These are phyloP conservation scores for Caranx ignobilis DNA, from an alignment of 2,113 vertebrate species.

Conservation along the genomic window DNA sequence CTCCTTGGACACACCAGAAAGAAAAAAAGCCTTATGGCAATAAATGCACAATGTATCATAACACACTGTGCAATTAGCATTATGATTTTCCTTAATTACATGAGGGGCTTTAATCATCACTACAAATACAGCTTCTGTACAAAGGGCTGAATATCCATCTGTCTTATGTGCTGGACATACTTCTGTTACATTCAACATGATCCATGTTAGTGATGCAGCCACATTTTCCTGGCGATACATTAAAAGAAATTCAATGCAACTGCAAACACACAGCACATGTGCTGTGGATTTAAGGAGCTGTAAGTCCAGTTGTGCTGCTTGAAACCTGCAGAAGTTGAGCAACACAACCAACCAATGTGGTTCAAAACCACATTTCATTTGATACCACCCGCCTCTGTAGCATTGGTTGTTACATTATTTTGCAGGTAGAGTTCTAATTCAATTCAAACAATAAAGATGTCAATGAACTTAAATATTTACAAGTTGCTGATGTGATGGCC, in stretches of 20 bases:
- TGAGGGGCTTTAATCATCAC: not conserved
- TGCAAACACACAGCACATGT: not conserved
- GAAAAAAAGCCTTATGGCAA: not conserved
- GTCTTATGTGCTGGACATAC: not conserved
- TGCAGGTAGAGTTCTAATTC: not conserved
- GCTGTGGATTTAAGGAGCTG: not conserved
- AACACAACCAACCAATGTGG: not conserved
- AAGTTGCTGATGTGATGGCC: conserved; percentile 1
- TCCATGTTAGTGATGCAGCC: not conserved
- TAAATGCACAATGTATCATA: conserved; percentile 3
- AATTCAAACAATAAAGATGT: not conserved
- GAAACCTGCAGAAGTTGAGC: no score
- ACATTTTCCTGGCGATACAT: not conserved
- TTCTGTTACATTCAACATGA: not conserved
- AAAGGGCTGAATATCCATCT: not conserved
- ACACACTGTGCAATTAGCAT: not conserved
- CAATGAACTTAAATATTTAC: not conserved
- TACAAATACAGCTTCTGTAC: not conserved
- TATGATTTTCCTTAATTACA: not conserved
- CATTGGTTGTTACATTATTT: not conserved
- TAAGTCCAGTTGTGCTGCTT: not conserved
- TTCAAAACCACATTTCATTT: not conserved
- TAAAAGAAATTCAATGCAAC: not conserved
- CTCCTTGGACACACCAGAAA: not conserved
- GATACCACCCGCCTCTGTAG: not conserved